phyloP scores from a whole-genome alignment of 2,113 vertebrate genomes.

The Typhlomys cinereus region DNA sequence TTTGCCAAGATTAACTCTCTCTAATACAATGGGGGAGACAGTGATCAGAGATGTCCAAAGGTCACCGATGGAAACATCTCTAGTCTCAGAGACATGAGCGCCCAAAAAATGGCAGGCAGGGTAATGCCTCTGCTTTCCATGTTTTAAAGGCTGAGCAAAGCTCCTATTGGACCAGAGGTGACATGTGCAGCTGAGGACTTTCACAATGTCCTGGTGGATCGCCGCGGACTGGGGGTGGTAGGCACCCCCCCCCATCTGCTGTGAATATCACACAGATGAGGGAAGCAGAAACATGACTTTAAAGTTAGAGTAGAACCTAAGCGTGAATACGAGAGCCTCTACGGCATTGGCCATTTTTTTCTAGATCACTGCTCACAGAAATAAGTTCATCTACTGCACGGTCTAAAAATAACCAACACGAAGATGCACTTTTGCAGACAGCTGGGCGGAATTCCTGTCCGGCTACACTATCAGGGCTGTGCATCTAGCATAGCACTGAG shows the following conservation, averaged over 20 bases:
- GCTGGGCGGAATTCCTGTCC: not conserved
- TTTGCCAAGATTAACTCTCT: not conserved
- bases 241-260: no score
- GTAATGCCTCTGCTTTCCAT: fast-evolving
- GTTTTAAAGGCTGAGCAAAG: not conserved
- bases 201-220: not conserved
- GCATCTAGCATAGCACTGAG: not conserved
- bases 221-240: not conserved
- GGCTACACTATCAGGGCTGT: not conserved
- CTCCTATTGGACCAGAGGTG: not conserved
- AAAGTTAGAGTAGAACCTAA: not conserved
- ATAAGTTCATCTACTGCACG: not conserved
- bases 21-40: not conserved
- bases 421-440: not conserved
- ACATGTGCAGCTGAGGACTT: not conserved
- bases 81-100: not conserved
- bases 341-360: not conserved
- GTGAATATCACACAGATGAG: not conserved
- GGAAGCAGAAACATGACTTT: not conserved
- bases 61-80: not conserved
- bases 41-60: fast-evolving
- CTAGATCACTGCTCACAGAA: not conserved
- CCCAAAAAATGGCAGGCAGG: not conserved
- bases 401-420: not conserved
- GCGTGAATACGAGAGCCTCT: not conserved